Conservation (phyloP, 2,113 vertebrate genomes). For the Nycticorax nycticorax region DNA sequence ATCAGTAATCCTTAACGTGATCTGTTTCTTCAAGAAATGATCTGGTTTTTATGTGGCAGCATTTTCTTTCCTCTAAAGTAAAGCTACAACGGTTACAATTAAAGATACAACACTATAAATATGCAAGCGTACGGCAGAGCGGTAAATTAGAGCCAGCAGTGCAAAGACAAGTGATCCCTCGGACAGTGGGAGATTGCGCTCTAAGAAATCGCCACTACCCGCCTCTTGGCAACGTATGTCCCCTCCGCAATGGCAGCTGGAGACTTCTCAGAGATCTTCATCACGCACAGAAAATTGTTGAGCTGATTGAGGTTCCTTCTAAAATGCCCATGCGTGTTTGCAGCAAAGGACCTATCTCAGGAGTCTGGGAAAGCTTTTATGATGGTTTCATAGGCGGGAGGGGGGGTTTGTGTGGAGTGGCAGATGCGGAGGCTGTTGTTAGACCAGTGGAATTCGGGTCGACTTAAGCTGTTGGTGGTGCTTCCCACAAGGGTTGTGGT, state of each 20-base stretch:
- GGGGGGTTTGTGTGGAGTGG: conserved; percentile 82
- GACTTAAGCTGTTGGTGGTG: conserved; percentile 66
- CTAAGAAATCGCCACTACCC: neutral
- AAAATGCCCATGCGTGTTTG: neutral
- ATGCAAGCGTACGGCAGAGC: neutral
- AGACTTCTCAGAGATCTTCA: neutral
- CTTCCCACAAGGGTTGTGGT: conserved; percentile 62
- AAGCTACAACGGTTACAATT: neutral
- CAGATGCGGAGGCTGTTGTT: conserved; percentile 79
- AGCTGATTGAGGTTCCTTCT: neutral
- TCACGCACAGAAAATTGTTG: neutral
- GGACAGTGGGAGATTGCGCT: neutral
- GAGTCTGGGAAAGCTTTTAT: conserved; percentile 93
- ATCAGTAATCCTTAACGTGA: neutral
- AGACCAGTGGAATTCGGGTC: conserved; percentile 89
- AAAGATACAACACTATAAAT: conserved; percentile 26
- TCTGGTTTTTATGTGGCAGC: neutral
- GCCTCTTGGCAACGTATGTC: neutral
- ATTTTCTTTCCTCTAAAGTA: conserved; percentile 3
- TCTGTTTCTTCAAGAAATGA: neutral
- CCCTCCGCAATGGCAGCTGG: neutral
- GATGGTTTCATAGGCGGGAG: conserved; percentile 92
- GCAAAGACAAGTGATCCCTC: neutral
- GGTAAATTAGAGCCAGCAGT: neutral
- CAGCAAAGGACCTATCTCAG: conserved; percentile 46